phyloP scores from a whole-genome alignment of 2,888 invertebrate species.

The Diaperis boleti region DNA sequence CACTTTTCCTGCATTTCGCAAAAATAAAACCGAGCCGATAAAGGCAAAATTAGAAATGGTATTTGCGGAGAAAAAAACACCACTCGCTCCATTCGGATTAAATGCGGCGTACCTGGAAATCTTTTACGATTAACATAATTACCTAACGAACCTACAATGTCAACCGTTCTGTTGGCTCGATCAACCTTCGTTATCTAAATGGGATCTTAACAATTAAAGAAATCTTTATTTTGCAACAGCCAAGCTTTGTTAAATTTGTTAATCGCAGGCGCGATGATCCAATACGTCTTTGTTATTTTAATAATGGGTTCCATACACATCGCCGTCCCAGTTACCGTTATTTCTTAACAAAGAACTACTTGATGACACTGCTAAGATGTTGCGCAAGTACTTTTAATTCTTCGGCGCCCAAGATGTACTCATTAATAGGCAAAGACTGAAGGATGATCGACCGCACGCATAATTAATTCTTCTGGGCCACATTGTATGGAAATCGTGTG shows the following conservation, averaged over 20 bases:
- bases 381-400: too few species aligned
- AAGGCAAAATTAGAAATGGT: too few species aligned
- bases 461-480: too few species aligned
- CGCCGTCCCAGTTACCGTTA: conserved; percentile 10
- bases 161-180: neutral
- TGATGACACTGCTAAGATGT: conserved; percentile 7
- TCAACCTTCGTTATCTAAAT: conserved; percentile 12
- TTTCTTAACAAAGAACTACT: neutral
- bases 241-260: neutral
- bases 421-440: too few species aligned
- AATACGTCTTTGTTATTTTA: conserved; percentile 27
- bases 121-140: neutral
- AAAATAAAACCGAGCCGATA: too few species aligned
- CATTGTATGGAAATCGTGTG: too few species aligned
- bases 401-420: too few species aligned
- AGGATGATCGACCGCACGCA: too few species aligned
- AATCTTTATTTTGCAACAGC: neutral
- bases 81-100: neutral
- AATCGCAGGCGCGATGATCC: conserved; percentile 19
- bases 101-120: neutral
- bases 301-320: neutral
- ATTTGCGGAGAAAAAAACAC: too few species aligned
- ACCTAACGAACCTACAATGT: conserved; percentile 1
- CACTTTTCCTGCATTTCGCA: too few species aligned
- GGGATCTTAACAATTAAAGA: neutral